phyloP scores from a whole-genome alignment of 2,888 invertebrate genomes.

The Heteropelma amictum region DNA sequence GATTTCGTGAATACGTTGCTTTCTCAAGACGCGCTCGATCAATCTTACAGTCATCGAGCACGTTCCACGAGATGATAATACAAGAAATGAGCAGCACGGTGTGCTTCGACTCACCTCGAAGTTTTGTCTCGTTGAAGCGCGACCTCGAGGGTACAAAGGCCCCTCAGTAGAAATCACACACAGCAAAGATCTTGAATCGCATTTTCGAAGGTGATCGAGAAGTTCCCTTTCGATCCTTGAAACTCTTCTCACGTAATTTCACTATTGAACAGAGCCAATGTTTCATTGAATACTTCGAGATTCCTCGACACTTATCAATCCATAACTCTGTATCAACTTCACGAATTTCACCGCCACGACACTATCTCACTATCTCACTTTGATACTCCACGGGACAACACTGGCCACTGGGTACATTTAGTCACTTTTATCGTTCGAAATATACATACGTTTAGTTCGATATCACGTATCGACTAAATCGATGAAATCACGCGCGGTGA shows the following conservation, averaged over 20 bases:
- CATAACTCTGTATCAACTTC: neutral
- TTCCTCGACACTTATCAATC: neutral
- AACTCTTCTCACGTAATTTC: conserved; percentile 32
- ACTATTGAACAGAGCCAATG: too few relatives aligned
- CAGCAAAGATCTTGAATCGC: conserved; percentile 55
- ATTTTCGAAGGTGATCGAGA: conserved; percentile 61
- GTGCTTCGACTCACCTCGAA: conserved; percentile 58
- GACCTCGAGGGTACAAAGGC: conserved; percentile 39
- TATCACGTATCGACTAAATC: conserved; percentile 40
- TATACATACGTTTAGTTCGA: neutral
- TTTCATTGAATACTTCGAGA: too few relatives aligned
- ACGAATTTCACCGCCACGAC: neutral
- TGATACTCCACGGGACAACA: neutral
- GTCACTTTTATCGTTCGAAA: conserved; percentile 10
- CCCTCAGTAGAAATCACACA: conserved; percentile 55
- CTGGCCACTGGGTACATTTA: neutral
- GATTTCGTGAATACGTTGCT: conserved; percentile 71
- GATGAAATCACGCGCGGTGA: conserved; percentile 4
- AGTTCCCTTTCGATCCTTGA: conserved; percentile 53
- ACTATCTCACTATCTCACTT: neutral
- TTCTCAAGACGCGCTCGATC: conserved; percentile 37
- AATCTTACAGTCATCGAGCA: conserved; percentile 15
- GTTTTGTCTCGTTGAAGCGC: conserved; percentile 9
- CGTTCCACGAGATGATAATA: neutral
- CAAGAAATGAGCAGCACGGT: neutral